A percentile compares a stretch with the other conserved stretches of the same genome.
phyloP scores from a whole-genome alignment of 2,113 vertebrate species.

The Microtus pennsylvanicus region DNA sequence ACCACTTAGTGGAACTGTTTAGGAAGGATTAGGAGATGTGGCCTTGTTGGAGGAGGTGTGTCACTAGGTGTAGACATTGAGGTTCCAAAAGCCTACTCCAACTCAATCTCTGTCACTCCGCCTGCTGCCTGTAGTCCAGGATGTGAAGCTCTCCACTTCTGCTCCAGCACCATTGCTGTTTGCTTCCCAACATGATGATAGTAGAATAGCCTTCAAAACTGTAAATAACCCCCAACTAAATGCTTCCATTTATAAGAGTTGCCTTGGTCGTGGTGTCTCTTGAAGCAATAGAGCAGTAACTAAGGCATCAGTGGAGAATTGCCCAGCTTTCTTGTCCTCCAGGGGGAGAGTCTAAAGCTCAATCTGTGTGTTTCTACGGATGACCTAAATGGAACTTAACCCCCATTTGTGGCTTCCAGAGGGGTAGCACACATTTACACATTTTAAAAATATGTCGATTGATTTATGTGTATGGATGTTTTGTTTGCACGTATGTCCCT shows the following conservation, averaged over 20 bases:
- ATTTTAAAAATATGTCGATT: background rate
- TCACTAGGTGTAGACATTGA: background rate
- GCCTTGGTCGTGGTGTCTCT: background rate
- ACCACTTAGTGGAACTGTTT: background rate
- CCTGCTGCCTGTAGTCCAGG: background rate
- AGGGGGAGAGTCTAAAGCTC: background rate
- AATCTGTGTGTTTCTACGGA: background rate
- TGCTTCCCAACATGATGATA: background rate
- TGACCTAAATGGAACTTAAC: background rate
- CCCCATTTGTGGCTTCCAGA: background rate
- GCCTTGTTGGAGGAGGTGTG: background rate
- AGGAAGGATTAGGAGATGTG: background rate
- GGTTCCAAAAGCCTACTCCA: background rate
- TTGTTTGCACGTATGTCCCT: background rate
- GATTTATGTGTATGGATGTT: background rate
- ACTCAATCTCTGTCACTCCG: background rate
- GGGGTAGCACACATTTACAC: background rate
- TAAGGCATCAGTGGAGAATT: background rate
- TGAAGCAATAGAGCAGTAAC: background rate
- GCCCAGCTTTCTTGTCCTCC: background rate
- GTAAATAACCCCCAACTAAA: background rate
- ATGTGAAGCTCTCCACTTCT: background rate
- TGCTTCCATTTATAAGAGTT: background rate
- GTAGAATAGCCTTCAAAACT: background rate
- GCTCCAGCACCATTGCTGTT: background rate